These are phyloP conservation scores for Hydractinia symbiolongicarpus DNA, from an alignment of 30 jellyfish, hydroid and myxozoan genomes.

Conservation along the genomic window DNA sequence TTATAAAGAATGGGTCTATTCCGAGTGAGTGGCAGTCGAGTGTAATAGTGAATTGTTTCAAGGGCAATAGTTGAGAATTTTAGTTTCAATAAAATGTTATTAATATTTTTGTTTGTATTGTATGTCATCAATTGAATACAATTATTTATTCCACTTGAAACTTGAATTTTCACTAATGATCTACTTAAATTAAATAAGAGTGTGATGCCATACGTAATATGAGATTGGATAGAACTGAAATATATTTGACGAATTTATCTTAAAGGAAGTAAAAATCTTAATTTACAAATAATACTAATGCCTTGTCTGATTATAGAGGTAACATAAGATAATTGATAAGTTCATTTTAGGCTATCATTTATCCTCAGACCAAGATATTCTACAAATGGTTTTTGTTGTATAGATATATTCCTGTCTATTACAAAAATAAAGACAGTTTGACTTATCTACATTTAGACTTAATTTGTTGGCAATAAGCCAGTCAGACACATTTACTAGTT, in stretches of 20 bases:
- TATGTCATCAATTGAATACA: not conserved
- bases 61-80: too few species aligned
- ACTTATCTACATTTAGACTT: not conserved
- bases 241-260: not conserved
- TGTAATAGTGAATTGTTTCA: too few species aligned
- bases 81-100: too few species aligned
- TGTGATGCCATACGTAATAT: not conserved
- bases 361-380: not conserved
- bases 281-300: not conserved
- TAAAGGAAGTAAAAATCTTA: not conserved
- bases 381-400: not conserved
- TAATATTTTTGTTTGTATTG: not conserved
- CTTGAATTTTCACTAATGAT: not conserved
- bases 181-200: too few species aligned
- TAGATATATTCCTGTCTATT: not conserved
- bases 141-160: too few species aligned
- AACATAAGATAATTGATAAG: constrained; percentile 3
- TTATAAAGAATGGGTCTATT: too few species aligned
- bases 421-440: not conserved
- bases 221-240: too few species aligned
- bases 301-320: not conserved
- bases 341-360: constrained; percentile 1
- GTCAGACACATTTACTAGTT: not conserved
- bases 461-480: not conserved
- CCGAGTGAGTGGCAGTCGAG: too few species aligned